Base-by-base conservation (phyloP, 2,113 vertebrate genomes). In the Oxyruncus cristatus region DNA sequence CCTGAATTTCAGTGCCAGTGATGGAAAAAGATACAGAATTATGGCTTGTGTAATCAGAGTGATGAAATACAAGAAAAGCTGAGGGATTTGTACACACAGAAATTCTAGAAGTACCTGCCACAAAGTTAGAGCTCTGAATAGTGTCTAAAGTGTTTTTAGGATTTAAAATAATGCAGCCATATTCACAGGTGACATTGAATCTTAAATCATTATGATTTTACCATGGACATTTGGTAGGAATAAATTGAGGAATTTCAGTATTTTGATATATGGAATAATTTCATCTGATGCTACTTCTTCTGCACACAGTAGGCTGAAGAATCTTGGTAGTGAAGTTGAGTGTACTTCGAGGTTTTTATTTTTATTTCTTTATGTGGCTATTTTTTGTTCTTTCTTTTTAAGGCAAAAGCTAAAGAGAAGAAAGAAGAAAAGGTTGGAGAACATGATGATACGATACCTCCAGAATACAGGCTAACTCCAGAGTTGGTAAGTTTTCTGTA, bases 321-420 rank as follows among this genome's bases (percentile, higher is more conserved):
- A 24, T 72, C 35, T 11, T 63, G 47, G 22, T 20, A 32, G 12
- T 18, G 33, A 55, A 77, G 26, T 39, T 33, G 14, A 62, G 4
- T 33, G 2, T 58, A 6, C 22, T 63, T 46, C 15, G 8, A 28
- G 3, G 3, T 3, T 67, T 70, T 63, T 35, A 18, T 55, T 42
- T 52, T 49, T 9, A 46, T 86, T 19, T 70, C 28, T 70, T 27
- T 67, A 26, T n/a, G 21, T 72, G 24, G 2, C 17, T 39, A 23
- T 56, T 73, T 85, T 37, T 26, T 55, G 3, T 61, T 30, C 3
- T 37, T 89, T 88, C 9, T 59, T 85, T 24, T 47, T 76, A 82
- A 98, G 98, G 91, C 95, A 93, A 98, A 98, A 97, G 79, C 97
- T 63, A 98, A 97, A 95, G 98, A 98, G 92, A 97, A 97, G 77